Conservation (phyloP, 2,113 vertebrate genomes). For the Poicephalus meyeri region DNA sequence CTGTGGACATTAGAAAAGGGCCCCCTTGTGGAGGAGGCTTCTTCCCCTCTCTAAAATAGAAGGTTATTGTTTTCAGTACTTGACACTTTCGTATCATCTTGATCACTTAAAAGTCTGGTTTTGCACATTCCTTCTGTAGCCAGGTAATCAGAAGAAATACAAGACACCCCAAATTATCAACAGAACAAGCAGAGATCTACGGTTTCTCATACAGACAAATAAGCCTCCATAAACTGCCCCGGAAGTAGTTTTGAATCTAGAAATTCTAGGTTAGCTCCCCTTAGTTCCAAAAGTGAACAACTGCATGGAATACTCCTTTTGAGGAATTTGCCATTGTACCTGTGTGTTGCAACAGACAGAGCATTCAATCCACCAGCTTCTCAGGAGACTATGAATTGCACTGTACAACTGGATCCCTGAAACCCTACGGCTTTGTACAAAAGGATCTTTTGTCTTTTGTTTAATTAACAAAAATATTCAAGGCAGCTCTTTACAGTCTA, state of each 20-base stretch:
- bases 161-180: not conserved
- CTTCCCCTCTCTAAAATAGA: not conserved
- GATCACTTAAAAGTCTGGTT: not conserved
- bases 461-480: constrained; percentile 13
- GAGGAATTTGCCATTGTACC: not conserved
- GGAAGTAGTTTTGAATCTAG: not conserved
- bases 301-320: not conserved
- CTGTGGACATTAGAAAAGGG: not conserved
- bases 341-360: not conserved
- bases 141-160: not conserved
- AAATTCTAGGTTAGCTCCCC: not conserved
- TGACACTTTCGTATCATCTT: not conserved
- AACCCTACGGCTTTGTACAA: not conserved
- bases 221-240: not conserved
- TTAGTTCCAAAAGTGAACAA: not conserved
- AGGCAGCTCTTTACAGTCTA: constrained; percentile 13
- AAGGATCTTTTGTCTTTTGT: not conserved
- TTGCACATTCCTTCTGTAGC: not conserved
- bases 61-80: not conserved
- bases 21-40: not conserved
- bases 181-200: not conserved
- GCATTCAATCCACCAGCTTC: not conserved
- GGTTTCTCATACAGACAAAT: not conserved
- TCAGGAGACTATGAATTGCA: constrained; percentile 29
- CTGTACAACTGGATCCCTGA: not conserved